phyloP scores from a whole-genome alignment of 2,888 invertebrate genomes.

The Branchinecta sandiegonensis region DNA sequence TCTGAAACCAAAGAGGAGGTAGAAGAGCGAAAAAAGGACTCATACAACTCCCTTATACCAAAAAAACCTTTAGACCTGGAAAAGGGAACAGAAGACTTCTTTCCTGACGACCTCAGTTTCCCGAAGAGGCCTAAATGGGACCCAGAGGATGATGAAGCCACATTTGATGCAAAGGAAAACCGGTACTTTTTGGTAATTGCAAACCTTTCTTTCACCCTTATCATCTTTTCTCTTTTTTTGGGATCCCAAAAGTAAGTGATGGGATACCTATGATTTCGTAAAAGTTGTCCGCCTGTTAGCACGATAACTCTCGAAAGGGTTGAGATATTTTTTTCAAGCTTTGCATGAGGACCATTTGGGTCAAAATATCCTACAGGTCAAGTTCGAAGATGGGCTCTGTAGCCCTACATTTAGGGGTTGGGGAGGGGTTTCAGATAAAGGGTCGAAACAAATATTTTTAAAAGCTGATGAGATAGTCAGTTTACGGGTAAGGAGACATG shows the following conservation, averaged over 20 bases:
- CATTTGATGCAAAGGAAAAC: slow-evolving; percentile 34
- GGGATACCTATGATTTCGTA: slow-evolving; percentile 36
- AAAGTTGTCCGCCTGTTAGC: too few relatives aligned
- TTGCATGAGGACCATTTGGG: too few relatives aligned
- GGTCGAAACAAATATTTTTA: too few relatives aligned
- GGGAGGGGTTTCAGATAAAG: too few relatives aligned
- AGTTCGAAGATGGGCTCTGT: too few relatives aligned
- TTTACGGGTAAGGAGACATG: too few relatives aligned
- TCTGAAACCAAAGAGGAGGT: slow-evolving; percentile 62
- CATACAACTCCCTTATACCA: slow-evolving; percentile 42
- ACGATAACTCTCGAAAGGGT: too few relatives aligned
- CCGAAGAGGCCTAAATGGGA: slow-evolving; percentile 78
- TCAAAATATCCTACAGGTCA: too few relatives aligned
- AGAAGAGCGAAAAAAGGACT: slow-evolving; percentile 49
- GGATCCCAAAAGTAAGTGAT: slow-evolving; percentile 54
- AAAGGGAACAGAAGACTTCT: slow-evolving; percentile 50
- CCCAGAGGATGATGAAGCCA: slow-evolving; percentile 19
- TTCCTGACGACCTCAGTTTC: slow-evolving; percentile 52
- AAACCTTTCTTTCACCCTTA: slow-evolving; percentile 20
- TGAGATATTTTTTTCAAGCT: too few relatives aligned
- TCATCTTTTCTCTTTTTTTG: slow-evolving; percentile 20
- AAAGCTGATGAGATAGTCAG: too few relatives aligned
- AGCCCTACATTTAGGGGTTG: too few relatives aligned
- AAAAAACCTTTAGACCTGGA: slow-evolving; percentile 49
- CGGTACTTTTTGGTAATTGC: slow-evolving; percentile 34